Evolutionary conservation across 64 coral and sea anemone species (phyloP).

Genomic region (Hydrozoanthus tunicans): DNA sequence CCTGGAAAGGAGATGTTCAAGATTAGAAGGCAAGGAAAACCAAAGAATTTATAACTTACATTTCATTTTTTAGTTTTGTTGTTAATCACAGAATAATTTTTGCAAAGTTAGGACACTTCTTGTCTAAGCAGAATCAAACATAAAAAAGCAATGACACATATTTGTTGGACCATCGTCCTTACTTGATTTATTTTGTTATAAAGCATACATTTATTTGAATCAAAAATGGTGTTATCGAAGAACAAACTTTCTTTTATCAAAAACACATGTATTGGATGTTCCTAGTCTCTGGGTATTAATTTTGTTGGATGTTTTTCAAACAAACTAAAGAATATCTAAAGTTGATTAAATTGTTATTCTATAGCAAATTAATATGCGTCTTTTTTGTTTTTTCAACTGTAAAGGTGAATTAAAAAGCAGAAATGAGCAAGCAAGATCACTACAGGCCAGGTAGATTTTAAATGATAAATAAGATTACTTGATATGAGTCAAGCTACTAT

Average conservation of each 20-base stretch:
- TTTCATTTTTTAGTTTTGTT: background rate
- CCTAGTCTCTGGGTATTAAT: too few relatives aligned
- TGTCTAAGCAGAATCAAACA: background rate
- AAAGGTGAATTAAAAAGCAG: slow-evolving; percentile 94
- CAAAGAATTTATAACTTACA: background rate
- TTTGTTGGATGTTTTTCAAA: too few relatives aligned
- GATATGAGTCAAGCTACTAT: background rate
- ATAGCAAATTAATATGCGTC: background rate
- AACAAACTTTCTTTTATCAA: too few relatives aligned
- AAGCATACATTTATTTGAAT: too few relatives aligned
- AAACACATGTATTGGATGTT: too few relatives aligned
- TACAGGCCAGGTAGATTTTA: slow-evolving; percentile 15
- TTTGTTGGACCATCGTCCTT: background rate
- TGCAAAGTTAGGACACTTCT: too few relatives aligned
- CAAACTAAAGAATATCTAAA: too few relatives aligned
- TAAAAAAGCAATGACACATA: background rate
- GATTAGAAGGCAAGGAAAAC: slow-evolving; percentile 41
- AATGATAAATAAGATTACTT: background rate
- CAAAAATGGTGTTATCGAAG: too few relatives aligned
- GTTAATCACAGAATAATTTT: too few relatives aligned
- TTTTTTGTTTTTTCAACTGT: background rate
- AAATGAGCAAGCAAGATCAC: slow-evolving; percentile 89
- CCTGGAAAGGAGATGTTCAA: slow-evolving; percentile 55
- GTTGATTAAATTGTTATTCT: too few relatives aligned
- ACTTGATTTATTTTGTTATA: background rate